Conservation (phyloP, 2,888 invertebrate species). For the Norana najaformis region DNA sequence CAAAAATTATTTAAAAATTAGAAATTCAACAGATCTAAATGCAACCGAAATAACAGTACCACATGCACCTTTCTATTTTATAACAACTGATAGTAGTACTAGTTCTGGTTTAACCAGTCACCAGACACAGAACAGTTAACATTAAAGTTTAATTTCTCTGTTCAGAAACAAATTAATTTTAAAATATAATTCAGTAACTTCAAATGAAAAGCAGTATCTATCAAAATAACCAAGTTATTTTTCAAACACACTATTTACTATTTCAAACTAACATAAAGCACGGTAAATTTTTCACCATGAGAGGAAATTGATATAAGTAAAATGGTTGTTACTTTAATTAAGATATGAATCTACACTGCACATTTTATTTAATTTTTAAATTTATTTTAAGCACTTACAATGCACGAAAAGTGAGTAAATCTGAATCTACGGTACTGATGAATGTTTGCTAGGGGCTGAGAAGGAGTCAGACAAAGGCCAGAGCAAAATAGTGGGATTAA, state of each 20-base stretch:
- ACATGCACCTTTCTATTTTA: not conserved
- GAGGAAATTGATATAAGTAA: not conserved
- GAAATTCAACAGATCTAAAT: not conserved
- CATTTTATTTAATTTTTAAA: too few species aligned
- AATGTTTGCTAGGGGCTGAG: too few species aligned
- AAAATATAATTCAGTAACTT: too few species aligned
- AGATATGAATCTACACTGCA: not conserved
- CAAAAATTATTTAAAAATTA: not conserved
- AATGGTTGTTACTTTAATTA: not conserved
- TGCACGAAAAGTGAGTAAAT: too few species aligned
- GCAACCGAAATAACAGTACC: not conserved
- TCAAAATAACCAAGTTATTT: too few species aligned
- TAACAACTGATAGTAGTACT: not conserved
- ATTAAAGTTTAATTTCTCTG: not conserved
- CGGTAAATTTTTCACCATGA: too few species aligned
- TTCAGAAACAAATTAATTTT: too few species aligned
- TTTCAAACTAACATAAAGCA: too few species aligned
- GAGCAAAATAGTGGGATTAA: not conserved
- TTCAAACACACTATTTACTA: too few species aligned
- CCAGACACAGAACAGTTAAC: not conserved
- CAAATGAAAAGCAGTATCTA: too few species aligned
- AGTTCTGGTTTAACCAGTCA: not conserved
- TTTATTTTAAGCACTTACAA: too few species aligned
- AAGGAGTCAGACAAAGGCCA: not conserved
- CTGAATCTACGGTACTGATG: too few species aligned